Percentiles rank a stretch among this genome's conserved stretches.
Conservation (phyloP, 2,797 vertebrate species). For the Peromyscus nudipes region DNA sequence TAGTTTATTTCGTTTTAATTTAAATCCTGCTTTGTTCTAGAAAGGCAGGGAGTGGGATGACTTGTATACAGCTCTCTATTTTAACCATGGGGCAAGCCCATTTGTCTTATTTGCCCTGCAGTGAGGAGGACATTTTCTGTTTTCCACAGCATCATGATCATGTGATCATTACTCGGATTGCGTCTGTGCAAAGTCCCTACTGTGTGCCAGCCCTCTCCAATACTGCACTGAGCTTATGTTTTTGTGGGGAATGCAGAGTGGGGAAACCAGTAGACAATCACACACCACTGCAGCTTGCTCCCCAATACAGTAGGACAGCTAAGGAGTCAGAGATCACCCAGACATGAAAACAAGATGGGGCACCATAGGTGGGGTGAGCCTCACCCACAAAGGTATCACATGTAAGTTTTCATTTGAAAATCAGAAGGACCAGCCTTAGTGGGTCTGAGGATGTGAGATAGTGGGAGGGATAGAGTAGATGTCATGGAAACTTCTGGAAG, state of each 20-base stretch:
- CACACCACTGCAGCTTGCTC: no score
- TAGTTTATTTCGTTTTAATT: conserved; percentile 59
- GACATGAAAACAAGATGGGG: no score
- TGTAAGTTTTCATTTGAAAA: neutral
- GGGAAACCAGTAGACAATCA: neutral
- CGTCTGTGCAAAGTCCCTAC: neutral
- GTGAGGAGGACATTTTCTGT: neutral
- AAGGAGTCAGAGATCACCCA: neutral
- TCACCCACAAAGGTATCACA: neutral
- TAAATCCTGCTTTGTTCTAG: conserved; percentile 63
- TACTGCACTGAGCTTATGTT: neutral
- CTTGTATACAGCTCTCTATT: conserved; percentile 13
- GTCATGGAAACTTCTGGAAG: neutral
- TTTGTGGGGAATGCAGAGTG: rapidly evolving
- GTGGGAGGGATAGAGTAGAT: neutral
- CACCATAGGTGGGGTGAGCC: neutral
- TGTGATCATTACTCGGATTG: neutral
- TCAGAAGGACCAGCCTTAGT: neutral
- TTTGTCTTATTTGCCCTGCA: conserved; percentile 37
- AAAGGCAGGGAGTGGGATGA: conserved; percentile 57
- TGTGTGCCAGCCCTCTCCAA: neutral
- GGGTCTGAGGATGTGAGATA: neutral
- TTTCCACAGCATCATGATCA: neutral
- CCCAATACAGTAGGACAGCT: rapidly evolving
- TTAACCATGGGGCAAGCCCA: conserved; percentile 4